Evolutionary conservation across 2,113 vertebrate species (phyloP).

Genomic region (Neotragus moschatus): DNA sequence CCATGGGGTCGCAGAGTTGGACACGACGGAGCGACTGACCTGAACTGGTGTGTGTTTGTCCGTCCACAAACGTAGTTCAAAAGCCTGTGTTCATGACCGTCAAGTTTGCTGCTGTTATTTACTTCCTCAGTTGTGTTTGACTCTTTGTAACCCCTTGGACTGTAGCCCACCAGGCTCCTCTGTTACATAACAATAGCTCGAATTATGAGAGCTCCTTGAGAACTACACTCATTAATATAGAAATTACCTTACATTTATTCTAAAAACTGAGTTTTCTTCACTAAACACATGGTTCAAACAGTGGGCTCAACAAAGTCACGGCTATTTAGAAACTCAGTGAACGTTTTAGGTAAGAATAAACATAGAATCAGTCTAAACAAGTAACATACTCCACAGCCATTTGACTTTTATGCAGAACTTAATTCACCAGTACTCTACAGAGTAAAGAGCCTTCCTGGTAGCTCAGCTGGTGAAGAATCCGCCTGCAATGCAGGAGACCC

Average conservation of each 20-base stretch:
- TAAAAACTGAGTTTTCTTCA: background rate
- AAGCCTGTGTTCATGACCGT: background rate
- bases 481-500: background rate
- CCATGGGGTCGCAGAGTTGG: fast-evolving
- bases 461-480: background rate
- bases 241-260: background rate
- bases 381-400: background rate
- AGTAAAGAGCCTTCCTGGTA: background rate
- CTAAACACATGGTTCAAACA: background rate
- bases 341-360: background rate
- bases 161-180: background rate
- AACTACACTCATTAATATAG: background rate
- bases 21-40: fast-evolving
- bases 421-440: too few species aligned
- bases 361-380: background rate
- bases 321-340: background rate
- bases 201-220: background rate
- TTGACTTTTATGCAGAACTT: background rate
- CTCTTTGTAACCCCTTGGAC: background rate
- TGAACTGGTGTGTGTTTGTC: background rate
- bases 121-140: background rate
- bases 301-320: background rate
- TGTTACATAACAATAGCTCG: background rate
- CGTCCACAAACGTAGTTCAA: background rate
- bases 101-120: background rate